These are phyloP conservation scores for Exephanes ischioxanthus DNA, from an alignment of 2,888 invertebrate genomes.

Conservation along the genomic window DNA sequence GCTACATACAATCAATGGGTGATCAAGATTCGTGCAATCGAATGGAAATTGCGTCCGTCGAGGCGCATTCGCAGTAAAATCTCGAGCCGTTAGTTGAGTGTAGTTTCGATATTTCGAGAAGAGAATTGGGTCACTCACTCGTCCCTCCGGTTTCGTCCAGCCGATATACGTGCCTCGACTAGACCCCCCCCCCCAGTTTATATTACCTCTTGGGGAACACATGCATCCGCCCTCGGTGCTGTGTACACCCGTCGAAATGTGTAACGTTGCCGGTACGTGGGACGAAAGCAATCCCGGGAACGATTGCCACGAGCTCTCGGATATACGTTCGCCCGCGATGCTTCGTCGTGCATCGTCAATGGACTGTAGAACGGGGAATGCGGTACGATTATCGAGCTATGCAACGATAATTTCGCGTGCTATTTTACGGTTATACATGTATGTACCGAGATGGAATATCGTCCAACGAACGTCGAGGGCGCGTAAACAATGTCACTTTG, in stretches of 20 bases:
- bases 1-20: neutral
- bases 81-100: constrained; percentile 24
- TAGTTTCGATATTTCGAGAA: constrained; percentile 37
- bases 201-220: neutral
- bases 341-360: neutral
- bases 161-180: constrained; percentile 10
- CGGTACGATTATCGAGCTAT: constrained; percentile 9
- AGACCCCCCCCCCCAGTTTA: neutral
- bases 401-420: neutral
- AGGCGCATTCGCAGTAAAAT: constrained; percentile 35
- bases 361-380: neutral
- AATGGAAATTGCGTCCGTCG: constrained; percentile 6
- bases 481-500: neutral
- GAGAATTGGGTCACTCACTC: constrained; percentile 52
- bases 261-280: constrained; percentile 4
- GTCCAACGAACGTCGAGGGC: neutral
- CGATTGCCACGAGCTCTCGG: neutral
- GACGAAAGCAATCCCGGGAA: constrained; percentile 19
- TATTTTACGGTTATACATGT: neutral
- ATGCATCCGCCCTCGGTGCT: constrained; percentile 8
- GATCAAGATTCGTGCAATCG: constrained; percentile 16
- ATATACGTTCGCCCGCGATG: neutral
- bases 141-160: neutral
- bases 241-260: constrained; percentile 2
- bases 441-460: neutral